These are phyloP conservation scores for Pelecanus crispus DNA, from an alignment of 2,113 vertebrate genomes.

Conservation along the genomic window DNA sequence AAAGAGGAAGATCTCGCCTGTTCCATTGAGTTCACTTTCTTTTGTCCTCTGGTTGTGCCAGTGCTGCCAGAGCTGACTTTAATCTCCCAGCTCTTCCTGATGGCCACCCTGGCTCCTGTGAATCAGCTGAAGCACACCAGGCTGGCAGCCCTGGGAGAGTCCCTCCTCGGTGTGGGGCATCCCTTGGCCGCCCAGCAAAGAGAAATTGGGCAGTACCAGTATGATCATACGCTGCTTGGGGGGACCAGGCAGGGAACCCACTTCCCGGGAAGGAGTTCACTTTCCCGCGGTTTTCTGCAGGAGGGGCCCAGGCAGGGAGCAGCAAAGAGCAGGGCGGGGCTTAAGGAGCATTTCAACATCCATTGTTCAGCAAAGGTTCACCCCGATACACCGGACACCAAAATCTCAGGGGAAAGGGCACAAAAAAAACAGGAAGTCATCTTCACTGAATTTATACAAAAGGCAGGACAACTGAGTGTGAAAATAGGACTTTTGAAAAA, in stretches of 20 bases:
- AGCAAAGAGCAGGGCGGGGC: background rate
- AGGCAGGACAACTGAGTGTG: background rate
- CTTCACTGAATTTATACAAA: background rate
- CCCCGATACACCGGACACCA: no score
- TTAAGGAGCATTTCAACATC: background rate
- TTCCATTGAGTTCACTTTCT: background rate
- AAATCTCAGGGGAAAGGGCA: background rate
- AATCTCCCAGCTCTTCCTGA: background rate
- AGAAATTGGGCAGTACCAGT: background rate
- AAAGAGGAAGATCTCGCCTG: background rate
- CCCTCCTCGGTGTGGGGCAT: background rate
- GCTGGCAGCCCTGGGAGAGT: no score
- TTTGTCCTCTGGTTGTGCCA: background rate
- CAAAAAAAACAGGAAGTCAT: rapidly evolving
- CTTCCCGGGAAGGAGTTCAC: background rate
- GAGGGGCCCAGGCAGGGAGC: background rate
- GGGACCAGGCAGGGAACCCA: background rate
- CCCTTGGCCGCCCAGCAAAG: background rate
- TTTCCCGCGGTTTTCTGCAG: background rate
- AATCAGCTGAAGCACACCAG: background rate
- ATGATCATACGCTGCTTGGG: background rate
- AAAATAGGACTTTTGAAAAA: background rate
- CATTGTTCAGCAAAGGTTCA: background rate
- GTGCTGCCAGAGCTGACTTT: background rate
- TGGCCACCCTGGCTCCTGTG: background rate